Evolutionary conservation across 2,113 vertebrate genomes (phyloP).

Genomic region (Apodemus sylvaticus): DNA sequence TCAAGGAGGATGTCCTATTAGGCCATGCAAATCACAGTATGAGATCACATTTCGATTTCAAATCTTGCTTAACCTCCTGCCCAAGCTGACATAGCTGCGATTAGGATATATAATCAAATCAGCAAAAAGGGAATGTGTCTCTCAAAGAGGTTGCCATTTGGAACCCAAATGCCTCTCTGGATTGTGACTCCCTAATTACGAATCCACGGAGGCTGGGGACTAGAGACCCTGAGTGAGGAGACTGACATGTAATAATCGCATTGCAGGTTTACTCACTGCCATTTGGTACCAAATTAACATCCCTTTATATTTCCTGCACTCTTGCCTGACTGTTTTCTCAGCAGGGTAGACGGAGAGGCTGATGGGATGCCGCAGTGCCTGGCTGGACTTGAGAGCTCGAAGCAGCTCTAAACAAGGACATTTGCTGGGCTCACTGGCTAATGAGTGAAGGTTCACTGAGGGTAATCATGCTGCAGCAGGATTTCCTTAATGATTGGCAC

Average conservation of each 20-base stretch:
- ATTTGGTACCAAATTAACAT: constrained; percentile 79
- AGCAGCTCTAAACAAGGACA: constrained; percentile 14
- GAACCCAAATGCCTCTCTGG: neutral
- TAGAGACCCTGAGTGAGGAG: constrained; percentile 31
- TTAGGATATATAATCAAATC: neutral
- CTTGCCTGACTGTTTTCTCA: constrained; percentile 75
- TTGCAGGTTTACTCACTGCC: constrained; percentile 27
- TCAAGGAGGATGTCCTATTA: constrained; percentile 14
- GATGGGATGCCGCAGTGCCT: constrained; percentile 54
- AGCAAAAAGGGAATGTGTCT: constrained; percentile 6
- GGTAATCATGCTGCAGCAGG: constrained; percentile 74
- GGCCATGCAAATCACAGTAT: neutral
- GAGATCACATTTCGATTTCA: constrained; percentile 38
- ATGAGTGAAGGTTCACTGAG: constrained; percentile 82
- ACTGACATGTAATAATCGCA: neutral
- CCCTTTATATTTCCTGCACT: constrained; percentile 63
- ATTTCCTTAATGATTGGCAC: constrained; percentile 83
- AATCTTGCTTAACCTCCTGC: neutral
- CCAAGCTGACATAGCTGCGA: constrained; percentile 8
- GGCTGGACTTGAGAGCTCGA: constrained; percentile 50
- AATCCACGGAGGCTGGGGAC: neutral
- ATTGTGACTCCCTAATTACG: constrained; percentile 17
- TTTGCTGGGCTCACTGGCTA: constrained; percentile 81
- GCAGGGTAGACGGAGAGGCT: constrained; percentile 53
- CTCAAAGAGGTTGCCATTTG: neutral